Evolutionary conservation across 2,113 vertebrate genomes (phyloP), one percentile per base, ranked within the genome.

Genomic region (Embiotoca jacksoni): DNA sequence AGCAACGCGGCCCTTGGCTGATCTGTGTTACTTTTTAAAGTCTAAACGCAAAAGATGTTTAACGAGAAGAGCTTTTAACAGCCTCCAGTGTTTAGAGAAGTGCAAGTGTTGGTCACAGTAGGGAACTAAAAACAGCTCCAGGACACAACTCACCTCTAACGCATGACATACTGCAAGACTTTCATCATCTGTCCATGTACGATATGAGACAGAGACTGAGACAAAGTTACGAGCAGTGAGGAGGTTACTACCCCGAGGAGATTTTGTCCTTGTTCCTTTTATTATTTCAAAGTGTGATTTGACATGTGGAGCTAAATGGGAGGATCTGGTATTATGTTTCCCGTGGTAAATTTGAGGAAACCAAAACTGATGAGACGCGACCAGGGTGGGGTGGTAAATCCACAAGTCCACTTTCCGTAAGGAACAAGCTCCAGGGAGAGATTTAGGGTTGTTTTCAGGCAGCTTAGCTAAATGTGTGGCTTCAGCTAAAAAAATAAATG

Each of bases 311-410:
- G 44, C 50, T 94, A 86, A 94, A 95, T 94, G 68, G 86, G 39
- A 93, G 94, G 93, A 95, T 93, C 85, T 89, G 82, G 81, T 10
- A 82, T 82, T 75, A 67, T 1, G 65, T 91, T 91, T 92, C 89
- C 88, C 77, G 75, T 44, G 74, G 41, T 71, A 79, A 77, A 88
- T 75, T 46, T 56, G 82, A 91, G 90, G 89, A 90, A 93, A 80
- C 83, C 9, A 5, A 64, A 62, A 63, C 56, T 74, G 68, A 82
- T 73, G 81, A 81, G 78, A 85, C n/a, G 4, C 55, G n/a, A 56
- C 59, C 80, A 80, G 84, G 80, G 80, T 63, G 64, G 60, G 53
- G 78, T 57, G 58, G 15, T 60, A 46, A 74, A 84, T 78, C 82
- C 69, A 76, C 54, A 53, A 72, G 41, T 2, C 53, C n/a, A 49